A percentile compares a stretch with the other conserved stretches of the same genome.
Conservation (phyloP, 2,113 vertebrate genomes). For the Puntigrus tetrazona region DNA sequence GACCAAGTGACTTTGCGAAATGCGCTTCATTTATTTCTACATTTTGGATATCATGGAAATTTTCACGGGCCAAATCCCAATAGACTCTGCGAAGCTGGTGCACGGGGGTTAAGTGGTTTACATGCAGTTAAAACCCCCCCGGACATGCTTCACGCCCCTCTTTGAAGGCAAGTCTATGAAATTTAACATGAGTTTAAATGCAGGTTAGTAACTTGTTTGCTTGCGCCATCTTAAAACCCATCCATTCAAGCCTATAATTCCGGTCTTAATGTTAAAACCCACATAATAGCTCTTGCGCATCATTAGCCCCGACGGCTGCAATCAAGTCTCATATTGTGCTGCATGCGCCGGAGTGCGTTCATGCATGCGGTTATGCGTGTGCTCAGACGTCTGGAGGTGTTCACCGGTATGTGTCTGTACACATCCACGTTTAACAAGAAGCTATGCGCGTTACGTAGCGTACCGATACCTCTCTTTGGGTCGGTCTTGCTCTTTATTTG, state of each 20-base stretch:
- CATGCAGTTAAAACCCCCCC: background rate
- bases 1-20: too few species aligned
- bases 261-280: background rate
- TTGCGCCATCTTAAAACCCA: background rate
- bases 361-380: background rate
- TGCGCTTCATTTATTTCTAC: too few species aligned
- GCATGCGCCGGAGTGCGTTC: too few species aligned
- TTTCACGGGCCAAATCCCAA: too few species aligned
- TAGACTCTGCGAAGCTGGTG: background rate
- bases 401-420: background rate
- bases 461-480: background rate
- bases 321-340: background rate
- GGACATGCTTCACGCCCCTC: background rate
- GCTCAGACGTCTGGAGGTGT: background rate
- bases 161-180: background rate
- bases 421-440: background rate
- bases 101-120: background rate
- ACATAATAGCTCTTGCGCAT: background rate
- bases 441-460: background rate
- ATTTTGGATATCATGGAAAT: too few species aligned
- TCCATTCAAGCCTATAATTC: conserved; percentile 3
- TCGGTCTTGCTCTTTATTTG: background rate
- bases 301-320: background rate
- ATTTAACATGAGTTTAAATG: background rate
- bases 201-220: background rate